phyloP scores from a whole-genome alignment of 2,888 invertebrate species.

The Drosophila heteroneura region DNA sequence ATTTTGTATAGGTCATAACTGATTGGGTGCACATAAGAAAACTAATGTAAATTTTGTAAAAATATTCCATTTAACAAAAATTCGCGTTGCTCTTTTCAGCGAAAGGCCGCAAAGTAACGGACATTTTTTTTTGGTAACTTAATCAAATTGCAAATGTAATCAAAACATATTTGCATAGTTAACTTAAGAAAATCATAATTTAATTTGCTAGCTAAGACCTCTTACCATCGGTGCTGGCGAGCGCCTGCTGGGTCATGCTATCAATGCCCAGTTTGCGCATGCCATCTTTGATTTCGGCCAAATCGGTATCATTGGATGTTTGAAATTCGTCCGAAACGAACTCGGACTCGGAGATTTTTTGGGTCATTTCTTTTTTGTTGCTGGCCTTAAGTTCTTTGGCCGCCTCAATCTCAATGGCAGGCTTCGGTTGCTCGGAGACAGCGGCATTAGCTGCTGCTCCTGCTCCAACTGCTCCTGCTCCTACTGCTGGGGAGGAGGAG shows the following conservation, averaged over 20 bases:
- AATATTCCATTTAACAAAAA: neutral
- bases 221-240: conserved; percentile 85
- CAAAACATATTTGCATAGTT: conserved; percentile 16
- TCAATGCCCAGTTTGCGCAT: conserved; percentile 90
- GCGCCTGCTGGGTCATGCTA: conserved; percentile 86
- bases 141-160: conserved; percentile 12
- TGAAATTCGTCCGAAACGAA: conserved; percentile 92
- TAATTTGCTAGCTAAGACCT: conserved; percentile 48
- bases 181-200: conserved; percentile 45
- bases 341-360: conserved; percentile 87
- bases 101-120: neutral
- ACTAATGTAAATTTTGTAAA: neutral
- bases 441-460: conserved; percentile 29
- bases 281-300: conserved; percentile 91
- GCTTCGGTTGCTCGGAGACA: conserved; percentile 63
- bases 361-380: conserved; percentile 27
- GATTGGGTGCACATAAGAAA: neutral
- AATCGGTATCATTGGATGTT: conserved; percentile 86
- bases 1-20: neutral
- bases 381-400: conserved; percentile 22
- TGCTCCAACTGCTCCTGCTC: neutral
- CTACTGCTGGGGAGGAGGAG: conserved; percentile 6
- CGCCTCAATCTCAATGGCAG: conserved; percentile 36
- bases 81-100: neutral
- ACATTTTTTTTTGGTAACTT: neutral